A percentile compares a stretch with the other conserved stretches of the same genome.
These are phyloP conservation scores for Mactra quadrangularis DNA, from an alignment of 1,140 invertebrate genomes.

Conservation along the genomic window DNA sequence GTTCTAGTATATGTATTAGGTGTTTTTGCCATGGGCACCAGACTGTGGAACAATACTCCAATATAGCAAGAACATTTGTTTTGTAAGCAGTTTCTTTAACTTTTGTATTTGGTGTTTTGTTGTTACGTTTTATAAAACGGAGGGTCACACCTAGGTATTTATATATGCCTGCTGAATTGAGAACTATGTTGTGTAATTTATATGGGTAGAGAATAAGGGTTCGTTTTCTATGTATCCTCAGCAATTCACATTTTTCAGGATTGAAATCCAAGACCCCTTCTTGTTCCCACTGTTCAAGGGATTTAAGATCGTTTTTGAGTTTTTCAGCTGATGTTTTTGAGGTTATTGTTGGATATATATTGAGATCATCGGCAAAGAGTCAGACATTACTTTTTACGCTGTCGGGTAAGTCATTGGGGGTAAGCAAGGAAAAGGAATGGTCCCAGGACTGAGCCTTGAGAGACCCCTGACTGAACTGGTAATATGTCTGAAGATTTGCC, in stretches of 20 bases:
- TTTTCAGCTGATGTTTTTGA: background rate
- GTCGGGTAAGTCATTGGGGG: conserved; percentile 8
- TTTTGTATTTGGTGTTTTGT: too few relatives aligned
- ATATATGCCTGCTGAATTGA: too few relatives aligned
- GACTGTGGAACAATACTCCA: too few relatives aligned
- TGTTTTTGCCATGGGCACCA: too few relatives aligned
- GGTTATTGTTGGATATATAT: background rate
- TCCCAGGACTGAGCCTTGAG: conserved; percentile 5
- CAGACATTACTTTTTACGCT: background rate
- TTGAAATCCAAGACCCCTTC: conserved; percentile 20
- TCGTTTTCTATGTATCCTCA: too few relatives aligned
- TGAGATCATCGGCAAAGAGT: conserved; percentile 9
- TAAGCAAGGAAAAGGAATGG: conserved; percentile 1
- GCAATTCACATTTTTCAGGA: conserved; percentile 14
- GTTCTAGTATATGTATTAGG: too few relatives aligned
- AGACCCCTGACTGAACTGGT: background rate
- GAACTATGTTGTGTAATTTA: too few relatives aligned
- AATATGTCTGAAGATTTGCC: background rate
- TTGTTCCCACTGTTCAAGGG: conserved; percentile 5
- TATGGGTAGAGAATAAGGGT: too few relatives aligned
- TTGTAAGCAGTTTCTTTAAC: too few relatives aligned
- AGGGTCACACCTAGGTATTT: too few relatives aligned
- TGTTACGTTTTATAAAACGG: too few relatives aligned
- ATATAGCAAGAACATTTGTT: too few relatives aligned
- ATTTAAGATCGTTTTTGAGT: conserved; percentile 9